Base-by-base conservation (phyloP, 2,113 vertebrate species). In the Takifugu flavidus region DNA sequence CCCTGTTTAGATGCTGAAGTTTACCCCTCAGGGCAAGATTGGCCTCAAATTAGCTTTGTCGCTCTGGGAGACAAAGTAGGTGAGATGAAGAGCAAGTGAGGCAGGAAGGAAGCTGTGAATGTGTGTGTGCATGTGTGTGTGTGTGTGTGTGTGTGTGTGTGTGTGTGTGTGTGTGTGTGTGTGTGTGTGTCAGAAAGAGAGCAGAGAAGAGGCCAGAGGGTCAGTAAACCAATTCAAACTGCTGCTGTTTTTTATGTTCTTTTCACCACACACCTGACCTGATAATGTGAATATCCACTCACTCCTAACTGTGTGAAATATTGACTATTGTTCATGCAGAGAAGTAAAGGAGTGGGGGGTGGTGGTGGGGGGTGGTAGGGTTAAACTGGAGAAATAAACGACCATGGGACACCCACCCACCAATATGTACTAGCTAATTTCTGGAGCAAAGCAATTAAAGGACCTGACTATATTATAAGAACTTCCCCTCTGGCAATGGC, bases 31-130 rank as follows among this genome's bases (percentile, higher is more conserved):
- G 85, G 89, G 87, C 80, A 82, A 86, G 88, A 88, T 89, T 87
- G 84, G 84, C 84, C 87, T 90, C 83, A 86, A 90, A 89, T 91
- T 87, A 90, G 79, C 86, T 80, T 83, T 84, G 87, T 89, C 80
- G 82, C 87, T 86, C 65, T 66, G 63, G 84, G 88, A 89, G 79
- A 87, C 78, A 75, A 65, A 76, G 70, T 71, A 70, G 81, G 70
- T 80, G 82, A 80, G 74, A 78, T 74, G 78, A 78, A 72, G 72
- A 79, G 62, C 66, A 73, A 75, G 78, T 60, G 65, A 84, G 77
- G 71, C 61, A 78, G 74, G 53, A 72, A 69, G 59, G 49, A 67
- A 49, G 57, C 34, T 55, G 59, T 61, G 65, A 52, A 59, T 61
- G 62, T 53, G 44, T 59, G 34, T 60, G 31, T 55, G 50, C 52